Evolutionary conservation across 2,888 invertebrate species (phyloP).

Genomic region (Fissipunctia ypsillon): DNA sequence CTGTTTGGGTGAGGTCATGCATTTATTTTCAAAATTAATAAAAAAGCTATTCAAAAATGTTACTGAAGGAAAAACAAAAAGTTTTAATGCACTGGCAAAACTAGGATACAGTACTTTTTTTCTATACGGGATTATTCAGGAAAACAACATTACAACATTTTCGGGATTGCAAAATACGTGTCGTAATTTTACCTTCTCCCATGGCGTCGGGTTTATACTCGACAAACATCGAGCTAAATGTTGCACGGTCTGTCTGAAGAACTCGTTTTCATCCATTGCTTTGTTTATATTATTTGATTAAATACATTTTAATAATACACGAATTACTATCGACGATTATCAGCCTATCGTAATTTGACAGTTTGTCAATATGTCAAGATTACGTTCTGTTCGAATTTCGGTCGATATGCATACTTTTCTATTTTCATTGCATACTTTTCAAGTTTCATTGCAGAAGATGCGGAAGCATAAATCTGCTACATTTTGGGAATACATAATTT

Average conservation of each 20-base stretch:
- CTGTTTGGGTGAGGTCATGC: slow-evolving; percentile 58
- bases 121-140: slow-evolving; percentile 8
- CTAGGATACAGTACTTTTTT: background rate
- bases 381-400: slow-evolving; percentile 40
- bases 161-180: slow-evolving; percentile 62
- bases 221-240: slow-evolving; percentile 97
- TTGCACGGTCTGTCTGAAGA: slow-evolving; percentile 95
- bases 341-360: slow-evolving; percentile 65
- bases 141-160: slow-evolving; percentile 55
- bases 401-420: background rate
- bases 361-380: slow-evolving; percentile 58
- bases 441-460: too few species aligned
- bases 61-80: background rate
- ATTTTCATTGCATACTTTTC: too few species aligned
- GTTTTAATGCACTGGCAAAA: background rate
- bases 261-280: slow-evolving; percentile 87
- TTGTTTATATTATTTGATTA: slow-evolving; percentile 71
- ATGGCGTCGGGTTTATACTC: slow-evolving; percentile 95
- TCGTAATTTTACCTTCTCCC: slow-evolving; percentile 94
- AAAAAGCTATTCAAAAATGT: slow-evolving; percentile 11
- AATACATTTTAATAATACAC: slow-evolving; percentile 75
- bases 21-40: slow-evolving; percentile 22
- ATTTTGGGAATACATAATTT: background rate
- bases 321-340: slow-evolving; percentile 59
- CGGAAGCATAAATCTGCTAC: background rate